These are phyloP conservation scores for Amphilophus citrinellus DNA, from an alignment of 2,113 vertebrate genomes.

Conservation along the genomic window DNA sequence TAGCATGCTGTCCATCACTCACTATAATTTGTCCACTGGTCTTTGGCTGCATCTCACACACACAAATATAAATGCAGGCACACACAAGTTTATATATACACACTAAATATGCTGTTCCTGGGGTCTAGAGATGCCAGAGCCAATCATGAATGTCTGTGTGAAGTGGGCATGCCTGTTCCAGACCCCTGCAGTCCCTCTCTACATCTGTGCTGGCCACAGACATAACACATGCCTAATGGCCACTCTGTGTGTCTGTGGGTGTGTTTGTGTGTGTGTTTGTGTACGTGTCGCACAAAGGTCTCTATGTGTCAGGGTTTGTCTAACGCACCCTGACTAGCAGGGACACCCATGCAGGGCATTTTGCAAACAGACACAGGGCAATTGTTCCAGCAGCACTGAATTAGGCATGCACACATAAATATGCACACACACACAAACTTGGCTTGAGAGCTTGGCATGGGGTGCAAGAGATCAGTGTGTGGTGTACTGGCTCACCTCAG, in stretches of 20 bases:
- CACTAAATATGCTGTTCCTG: constrained; percentile 61
- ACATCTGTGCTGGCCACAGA: constrained; percentile 69
- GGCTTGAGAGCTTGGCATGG: constrained; percentile 79
- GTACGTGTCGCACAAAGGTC: constrained; percentile 44
- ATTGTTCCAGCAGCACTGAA: constrained; percentile 72
- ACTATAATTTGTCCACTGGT: constrained; percentile 29
- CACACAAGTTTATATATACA: constrained; percentile 12
- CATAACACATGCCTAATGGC: constrained; percentile 71
- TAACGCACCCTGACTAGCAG: constrained; percentile 73
- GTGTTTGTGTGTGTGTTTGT: constrained; percentile 43
- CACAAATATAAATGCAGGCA: constrained; percentile 8
- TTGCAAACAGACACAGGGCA: constrained; percentile 72
- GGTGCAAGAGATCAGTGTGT: constrained; percentile 71
- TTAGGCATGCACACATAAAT: constrained; percentile 66
- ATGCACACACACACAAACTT: constrained; percentile 61
- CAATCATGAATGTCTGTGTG: constrained; percentile 75
- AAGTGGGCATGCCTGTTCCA: constrained; percentile 72
- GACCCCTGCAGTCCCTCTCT: constrained; percentile 73
- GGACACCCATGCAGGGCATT: constrained; percentile 78
- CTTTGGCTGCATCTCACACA: constrained; percentile 26
- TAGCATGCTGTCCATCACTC: background rate
- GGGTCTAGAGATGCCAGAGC: constrained; percentile 69
- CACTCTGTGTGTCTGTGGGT: constrained; percentile 48
- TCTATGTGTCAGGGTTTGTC: constrained; percentile 72
- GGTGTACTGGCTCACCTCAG: constrained; percentile 77